Evolutionary conservation across 2,888 invertebrate species (phyloP).

Genomic region (Hipparchia semele): DNA sequence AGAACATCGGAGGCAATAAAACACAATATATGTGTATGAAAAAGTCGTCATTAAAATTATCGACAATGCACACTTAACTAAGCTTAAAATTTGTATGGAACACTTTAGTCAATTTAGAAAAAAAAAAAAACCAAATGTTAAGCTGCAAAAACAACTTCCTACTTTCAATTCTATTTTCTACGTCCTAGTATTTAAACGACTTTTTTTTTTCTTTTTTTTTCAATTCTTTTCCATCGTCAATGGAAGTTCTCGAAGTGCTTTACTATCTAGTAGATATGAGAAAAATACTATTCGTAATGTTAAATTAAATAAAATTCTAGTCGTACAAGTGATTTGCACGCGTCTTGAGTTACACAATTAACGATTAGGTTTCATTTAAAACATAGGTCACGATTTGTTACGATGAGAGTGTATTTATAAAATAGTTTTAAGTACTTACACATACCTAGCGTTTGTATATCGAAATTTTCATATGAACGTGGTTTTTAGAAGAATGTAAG

Average conservation of each 20-base stretch:
- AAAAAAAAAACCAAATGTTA: constrained; percentile 51
- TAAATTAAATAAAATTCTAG: constrained; percentile 70
- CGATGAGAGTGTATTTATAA: constrained; percentile 72
- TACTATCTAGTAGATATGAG: constrained; percentile 80
- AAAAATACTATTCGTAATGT: constrained; percentile 76
- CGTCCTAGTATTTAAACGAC: constrained; percentile 19
- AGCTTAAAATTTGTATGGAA: constrained; percentile 31
- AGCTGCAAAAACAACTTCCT: constrained; percentile 44
- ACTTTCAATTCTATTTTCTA: constrained; percentile 34
- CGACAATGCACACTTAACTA: constrained; percentile 18
- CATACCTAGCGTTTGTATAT: constrained; percentile 77
- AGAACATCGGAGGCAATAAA: constrained; percentile 70
- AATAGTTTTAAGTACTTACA: constrained; percentile 54
- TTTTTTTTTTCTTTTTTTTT: constrained; percentile 14
- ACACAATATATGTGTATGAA: constrained; percentile 49
- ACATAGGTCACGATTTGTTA: constrained; percentile 70
- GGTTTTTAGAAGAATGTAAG: constrained; percentile 63
- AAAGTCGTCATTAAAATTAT: constrained; percentile 21
- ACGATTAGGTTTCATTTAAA: constrained; percentile 35
- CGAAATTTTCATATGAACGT: constrained; percentile 69
- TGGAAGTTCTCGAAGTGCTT: constrained; percentile 82
- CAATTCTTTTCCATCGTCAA: constrained; percentile 54
- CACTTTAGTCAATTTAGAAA: constrained; percentile 75
- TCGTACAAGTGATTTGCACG: constrained; percentile 76
- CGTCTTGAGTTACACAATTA: constrained; percentile 46